phyloP scores from a whole-genome alignment of 2,888 invertebrate species.

The Bibio marci region DNA sequence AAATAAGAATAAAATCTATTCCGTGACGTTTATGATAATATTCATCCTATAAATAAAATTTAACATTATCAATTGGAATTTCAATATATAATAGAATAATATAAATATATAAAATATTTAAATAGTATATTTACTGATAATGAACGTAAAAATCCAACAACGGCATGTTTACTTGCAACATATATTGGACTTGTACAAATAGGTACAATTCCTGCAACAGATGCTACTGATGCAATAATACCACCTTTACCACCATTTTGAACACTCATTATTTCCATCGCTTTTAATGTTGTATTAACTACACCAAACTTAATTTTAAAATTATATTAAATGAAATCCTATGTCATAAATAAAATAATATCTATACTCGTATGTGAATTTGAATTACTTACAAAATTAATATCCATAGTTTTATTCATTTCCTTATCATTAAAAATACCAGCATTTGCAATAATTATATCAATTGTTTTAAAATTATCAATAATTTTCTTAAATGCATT shows the following conservation, averaged over 20 bases:
- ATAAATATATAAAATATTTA: too few species aligned
- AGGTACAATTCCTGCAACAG: constrained; percentile 12
- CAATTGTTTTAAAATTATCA: constrained; percentile 15
- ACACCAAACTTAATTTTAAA: constrained; percentile 25
- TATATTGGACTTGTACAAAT: constrained; percentile 18
- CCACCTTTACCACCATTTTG: constrained; percentile 26
- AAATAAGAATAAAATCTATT: constrained; percentile 1
- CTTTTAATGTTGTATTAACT: constrained; percentile 24
- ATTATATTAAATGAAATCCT: background rate
- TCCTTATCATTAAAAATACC: constrained; percentile 22
- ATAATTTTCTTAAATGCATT: constrained; percentile 17
- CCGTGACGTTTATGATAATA: background rate
- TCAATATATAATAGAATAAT: background rate
- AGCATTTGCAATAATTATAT: constrained; percentile 22
- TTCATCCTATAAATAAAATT: background rate
- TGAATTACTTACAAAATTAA: constrained; percentile 31
- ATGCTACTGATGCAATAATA: constrained; percentile 26
- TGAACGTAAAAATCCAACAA: too few species aligned
- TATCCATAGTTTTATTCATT: constrained; percentile 19
- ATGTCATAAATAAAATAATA: background rate
- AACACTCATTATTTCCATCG: constrained; percentile 26
- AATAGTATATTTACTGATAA: too few species aligned
- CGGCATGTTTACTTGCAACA: constrained; percentile 23
- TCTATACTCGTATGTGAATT: background rate
- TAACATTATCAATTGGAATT: background rate